Evolutionary conservation across 2,888 invertebrate species (phyloP).

Genomic region (Caenorhabditis imperialis): DNA sequence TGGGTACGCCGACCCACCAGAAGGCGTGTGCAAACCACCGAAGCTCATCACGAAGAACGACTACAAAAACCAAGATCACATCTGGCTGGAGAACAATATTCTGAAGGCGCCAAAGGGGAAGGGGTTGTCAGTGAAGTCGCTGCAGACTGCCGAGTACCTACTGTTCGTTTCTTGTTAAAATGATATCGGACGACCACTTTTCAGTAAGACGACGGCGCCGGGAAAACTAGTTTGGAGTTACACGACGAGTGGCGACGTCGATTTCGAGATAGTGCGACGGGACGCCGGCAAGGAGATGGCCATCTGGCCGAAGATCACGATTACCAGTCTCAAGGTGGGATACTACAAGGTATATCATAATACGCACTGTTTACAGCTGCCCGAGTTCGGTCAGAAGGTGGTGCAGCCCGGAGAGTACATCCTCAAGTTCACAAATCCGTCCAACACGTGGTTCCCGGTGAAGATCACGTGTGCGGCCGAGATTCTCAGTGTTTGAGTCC

Average conservation of each 20-base stretch:
- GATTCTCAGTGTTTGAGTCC: constrained; percentile 29
- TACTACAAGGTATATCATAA: background rate
- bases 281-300: constrained; percentile 61
- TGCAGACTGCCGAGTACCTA: constrained; percentile 25
- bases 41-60: constrained; percentile 38
- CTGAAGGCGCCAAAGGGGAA: constrained; percentile 48
- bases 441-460: constrained; percentile 67
- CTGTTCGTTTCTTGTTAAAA: constrained; percentile 13
- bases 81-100: constrained; percentile 54
- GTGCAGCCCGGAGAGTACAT: constrained; percentile 64
- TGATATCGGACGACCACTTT: constrained; percentile 18
- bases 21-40: constrained; percentile 52
- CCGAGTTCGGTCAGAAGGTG: constrained; percentile 65
- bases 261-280: constrained; percentile 69
- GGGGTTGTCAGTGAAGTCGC: constrained; percentile 30
- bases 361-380: constrained; percentile 51
- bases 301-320: constrained; percentile 72
- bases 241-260: constrained; percentile 70
- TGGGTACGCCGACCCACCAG: constrained; percentile 68
- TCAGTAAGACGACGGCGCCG: constrained; percentile 56
- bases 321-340: constrained; percentile 66
- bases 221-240: constrained; percentile 72
- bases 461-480: constrained; percentile 60
- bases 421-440: constrained; percentile 69
- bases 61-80: constrained; percentile 48